Evolutionary conservation across 2,113 vertebrate species (phyloP), one percentile per base, ranked within the genome.

Genomic region (Morone chrysops): DNA sequence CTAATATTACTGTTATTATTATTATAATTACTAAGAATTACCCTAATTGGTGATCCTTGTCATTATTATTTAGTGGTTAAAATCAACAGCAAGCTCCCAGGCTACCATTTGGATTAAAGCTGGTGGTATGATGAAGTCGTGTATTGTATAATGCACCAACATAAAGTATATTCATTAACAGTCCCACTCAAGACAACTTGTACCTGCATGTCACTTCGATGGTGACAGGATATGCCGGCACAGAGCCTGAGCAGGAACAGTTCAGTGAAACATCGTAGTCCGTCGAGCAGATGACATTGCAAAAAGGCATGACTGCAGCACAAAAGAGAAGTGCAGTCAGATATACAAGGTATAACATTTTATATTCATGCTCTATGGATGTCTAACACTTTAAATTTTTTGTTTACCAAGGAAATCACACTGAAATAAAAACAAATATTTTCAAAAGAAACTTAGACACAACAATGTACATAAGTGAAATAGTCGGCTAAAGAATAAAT

Each of bases 271-370:
- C 0, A 0, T 0, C 0, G 63, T 83, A 93, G 89, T 94, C 89
- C 0, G 91, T 94, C 0, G 67, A 87, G 82, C 94, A 95, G 86
- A 51, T 84, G 74, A 93, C 82, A 14, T 79, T 59, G 83, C 90
- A 94, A 0, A 25, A 40, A 53, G 80, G 78, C 25, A 87, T 48
- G 51, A 74, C 80, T 87, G 86, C 43, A 53, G 45, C 43, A 69
- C 20, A 81, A 61, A 65, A 43, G 11, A 61, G n/a, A 65, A 51
- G 1, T 25, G n/a, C 0, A 13, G 17, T 57, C 47, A 63, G 17
- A 38, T 38, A n/a, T 8, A 14, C 6, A 47, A 22, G 54, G 65
- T 17, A 36, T 31, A 45, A 20, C 5, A 68, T 72, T 47, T 6
- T 50, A 47, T 17, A 45, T 4, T 38, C 9, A 14, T n/a, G 16